phyloP scores from a whole-genome alignment of 2,888 invertebrate species.

The Cenopis cana region DNA sequence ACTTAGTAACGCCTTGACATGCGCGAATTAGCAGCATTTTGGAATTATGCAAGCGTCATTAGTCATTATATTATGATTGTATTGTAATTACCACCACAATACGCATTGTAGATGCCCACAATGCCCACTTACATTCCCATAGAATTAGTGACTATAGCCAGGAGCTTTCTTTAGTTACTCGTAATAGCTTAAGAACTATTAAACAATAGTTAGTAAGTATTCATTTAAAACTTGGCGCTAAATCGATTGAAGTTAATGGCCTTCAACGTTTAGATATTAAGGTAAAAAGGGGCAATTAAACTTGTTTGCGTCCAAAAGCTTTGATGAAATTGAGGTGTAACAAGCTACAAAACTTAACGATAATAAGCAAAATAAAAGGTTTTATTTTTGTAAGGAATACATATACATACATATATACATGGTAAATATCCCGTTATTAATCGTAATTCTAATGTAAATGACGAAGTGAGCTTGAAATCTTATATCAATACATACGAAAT shows the following conservation, averaged over 20 bases:
- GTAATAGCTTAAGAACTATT: constrained; percentile 16
- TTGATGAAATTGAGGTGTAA: not conserved
- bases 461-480: too few relatives aligned
- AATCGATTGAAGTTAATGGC: not conserved
- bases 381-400: too few relatives aligned
- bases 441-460: too few relatives aligned
- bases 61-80: not conserved
- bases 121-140: constrained; percentile 19
- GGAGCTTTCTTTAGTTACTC: not conserved
- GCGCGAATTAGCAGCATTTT: not conserved
- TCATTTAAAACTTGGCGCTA: not conserved
- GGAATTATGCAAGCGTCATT: constrained; percentile 31
- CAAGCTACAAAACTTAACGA: not conserved
- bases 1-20: not conserved
- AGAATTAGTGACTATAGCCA: constrained; percentile 11
- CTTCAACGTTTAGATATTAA: not conserved
- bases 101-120: constrained; percentile 46
- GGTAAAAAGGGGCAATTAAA: not conserved
- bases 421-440: too few relatives aligned
- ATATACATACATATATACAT: too few relatives aligned
- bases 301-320: not conserved
- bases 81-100: constrained; percentile 46
- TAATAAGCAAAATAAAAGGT: not conserved
- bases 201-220: not conserved
- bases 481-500: too few relatives aligned